Evolutionary conservation across 2,888 invertebrate genomes (phyloP), one percentile per base, ranked within the genome.

Genomic region (Esperia sulphurella): DNA sequence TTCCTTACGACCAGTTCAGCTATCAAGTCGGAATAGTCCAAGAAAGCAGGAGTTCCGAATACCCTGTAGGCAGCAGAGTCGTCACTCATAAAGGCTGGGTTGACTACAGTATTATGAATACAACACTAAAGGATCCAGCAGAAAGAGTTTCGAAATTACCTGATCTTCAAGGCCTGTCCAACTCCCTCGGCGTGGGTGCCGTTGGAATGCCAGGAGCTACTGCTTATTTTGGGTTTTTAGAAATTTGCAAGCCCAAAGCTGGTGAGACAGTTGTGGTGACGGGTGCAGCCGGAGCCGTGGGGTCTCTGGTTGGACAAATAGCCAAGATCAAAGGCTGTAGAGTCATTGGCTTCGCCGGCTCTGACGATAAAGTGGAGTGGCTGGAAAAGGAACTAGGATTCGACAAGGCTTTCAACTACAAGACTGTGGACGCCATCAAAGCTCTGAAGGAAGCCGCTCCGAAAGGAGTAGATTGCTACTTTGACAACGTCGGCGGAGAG

Each of bases 401-500:
- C 63, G 93, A 95, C 68, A 81, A 90, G 57, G 94, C 91, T 1
- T 92, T 93, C 57, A 95, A 95, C 80, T 95, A 95, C 74, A 95
- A 95, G 72, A 92, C 90, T 3, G 89, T 76, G 2, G 75, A 93
- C 60, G 59, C 92, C n/a, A 63, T 71, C 0, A 66, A 83, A 39
- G 91, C 90, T n/a, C 74, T 95, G 12, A 90, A 90, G 50, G 83
- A 92, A 72, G 90, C 87, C 40, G 94, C 94, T 1, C 94, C 94
- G 0, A 79, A 93, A 13, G 94, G 94, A 5, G 81, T 95, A 0
- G 94, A 95, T 65, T 93, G 94, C 64, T 95, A 93, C 67, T 95
- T 95, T 67, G 95, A 95, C 68, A 95, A 95, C 71, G 95, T 94
- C 7, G 94, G 94, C n/a, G 94, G 94, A 3, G 91, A 92, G 50